Evolutionary conservation across 2,888 invertebrate genomes (phyloP).

Genomic region (Sphaeridia pumilis): DNA sequence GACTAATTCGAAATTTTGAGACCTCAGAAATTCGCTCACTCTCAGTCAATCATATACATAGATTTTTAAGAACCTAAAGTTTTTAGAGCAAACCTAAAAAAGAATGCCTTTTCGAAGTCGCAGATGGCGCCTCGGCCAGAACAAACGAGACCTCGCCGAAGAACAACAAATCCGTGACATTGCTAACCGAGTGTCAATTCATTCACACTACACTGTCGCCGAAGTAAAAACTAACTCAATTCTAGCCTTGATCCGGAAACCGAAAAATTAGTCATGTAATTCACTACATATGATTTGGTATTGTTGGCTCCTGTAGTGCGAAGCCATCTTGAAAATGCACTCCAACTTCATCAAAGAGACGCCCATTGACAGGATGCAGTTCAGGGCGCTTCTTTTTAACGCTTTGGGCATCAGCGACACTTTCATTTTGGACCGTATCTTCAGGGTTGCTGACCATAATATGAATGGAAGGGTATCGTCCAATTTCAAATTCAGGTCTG

Average conservation of each 20-base stretch:
- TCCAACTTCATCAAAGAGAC: slow-evolving; percentile 15
- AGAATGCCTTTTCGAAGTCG: background rate
- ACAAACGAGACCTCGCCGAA: slow-evolving; percentile 20
- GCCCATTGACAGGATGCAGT: slow-evolving; percentile 21
- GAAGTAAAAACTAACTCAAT: slow-evolving; percentile 11
- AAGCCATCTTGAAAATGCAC: slow-evolving; percentile 12
- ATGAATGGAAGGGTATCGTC: slow-evolving; percentile 24
- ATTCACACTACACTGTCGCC: slow-evolving; percentile 22
- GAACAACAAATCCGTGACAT: slow-evolving; percentile 22
- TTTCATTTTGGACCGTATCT: slow-evolving; percentile 28
- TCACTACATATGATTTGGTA: background rate
- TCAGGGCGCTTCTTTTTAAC: slow-evolving; percentile 24
- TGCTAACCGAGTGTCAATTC: slow-evolving; percentile 14
- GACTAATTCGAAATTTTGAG: background rate
- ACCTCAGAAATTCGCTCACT: too few relatives aligned
- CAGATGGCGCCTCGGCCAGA: background rate
- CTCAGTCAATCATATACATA: too few relatives aligned
- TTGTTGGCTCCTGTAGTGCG: slow-evolving; percentile 6
- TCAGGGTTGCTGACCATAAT: slow-evolving; percentile 24
- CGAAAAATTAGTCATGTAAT: too few relatives aligned
- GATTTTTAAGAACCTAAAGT: too few relatives aligned
- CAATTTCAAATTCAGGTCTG: background rate
- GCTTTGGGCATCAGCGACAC: slow-evolving; percentile 27
- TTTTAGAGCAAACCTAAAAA: too few relatives aligned
- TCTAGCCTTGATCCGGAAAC: background rate